These are phyloP conservation scores for Caradrina kadenii DNA, from an alignment of 2,888 invertebrate genomes.

Conservation along the genomic window DNA sequence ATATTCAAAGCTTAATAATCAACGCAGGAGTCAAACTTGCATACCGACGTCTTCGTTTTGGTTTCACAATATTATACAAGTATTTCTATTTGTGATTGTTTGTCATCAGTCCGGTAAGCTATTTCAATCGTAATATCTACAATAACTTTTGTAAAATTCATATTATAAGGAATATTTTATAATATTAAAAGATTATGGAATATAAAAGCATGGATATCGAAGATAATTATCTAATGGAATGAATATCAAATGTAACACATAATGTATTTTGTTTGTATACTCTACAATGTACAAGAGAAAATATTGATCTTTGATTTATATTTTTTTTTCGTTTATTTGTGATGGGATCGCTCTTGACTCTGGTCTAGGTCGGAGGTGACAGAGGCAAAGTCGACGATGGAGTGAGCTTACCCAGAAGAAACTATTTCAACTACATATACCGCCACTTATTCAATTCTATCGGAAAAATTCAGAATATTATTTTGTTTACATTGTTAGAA, in stretches of 20 bases:
- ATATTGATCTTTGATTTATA: background rate
- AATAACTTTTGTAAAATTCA: background rate
- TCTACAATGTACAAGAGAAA: background rate
- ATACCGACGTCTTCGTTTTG: background rate
- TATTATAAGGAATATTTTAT: constrained; percentile 11
- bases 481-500: constrained; percentile 9
- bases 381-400: too few species aligned
- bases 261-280: constrained; percentile 15
- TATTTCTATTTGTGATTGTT: background rate
- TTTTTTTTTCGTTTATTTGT: too few species aligned
- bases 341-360: too few species aligned
- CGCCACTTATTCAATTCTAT: too few species aligned
- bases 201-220: constrained; percentile 36
- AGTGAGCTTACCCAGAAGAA: too few species aligned
- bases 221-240: constrained; percentile 33
- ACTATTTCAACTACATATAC: too few species aligned
- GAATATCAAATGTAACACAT: constrained; percentile 22
- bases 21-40: background rate
- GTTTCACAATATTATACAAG: background rate
- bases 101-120: background rate
- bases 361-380: too few species aligned
- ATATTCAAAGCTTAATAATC: constrained; percentile 26
- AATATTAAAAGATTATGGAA: constrained; percentile 9
- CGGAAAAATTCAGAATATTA: background rate
- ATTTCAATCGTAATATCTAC: background rate